These are phyloP conservation scores for Lepidotrigona ventralis DNA, from an alignment of 1,140 invertebrate genomes.

Conservation along the genomic window DNA sequence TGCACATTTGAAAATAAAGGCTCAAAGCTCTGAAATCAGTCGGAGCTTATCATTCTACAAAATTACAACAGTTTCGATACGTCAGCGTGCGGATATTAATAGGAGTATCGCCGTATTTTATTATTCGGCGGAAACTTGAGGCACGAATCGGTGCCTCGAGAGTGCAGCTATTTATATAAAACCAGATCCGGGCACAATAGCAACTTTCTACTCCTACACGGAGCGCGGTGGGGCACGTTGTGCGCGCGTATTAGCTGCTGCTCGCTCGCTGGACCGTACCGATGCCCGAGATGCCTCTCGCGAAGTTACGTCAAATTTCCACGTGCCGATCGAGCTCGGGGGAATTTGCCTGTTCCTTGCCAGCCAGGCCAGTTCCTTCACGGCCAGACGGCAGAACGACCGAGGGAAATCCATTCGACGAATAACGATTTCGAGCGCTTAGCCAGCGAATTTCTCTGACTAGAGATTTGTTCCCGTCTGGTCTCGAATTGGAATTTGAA, in stretches of 20 bases:
- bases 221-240: conserved; percentile 56
- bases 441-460: not conserved
- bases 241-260: conserved; percentile 25
- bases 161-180: conserved; percentile 73
- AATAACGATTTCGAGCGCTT: not conserved
- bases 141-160: conserved; percentile 33
- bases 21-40: too few relatives aligned
- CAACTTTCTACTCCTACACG: conserved; percentile 75
- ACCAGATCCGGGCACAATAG: conserved; percentile 73
- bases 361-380: too few relatives aligned
- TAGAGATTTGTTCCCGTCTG: accelerated
- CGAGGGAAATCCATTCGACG: not conserved
- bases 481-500: not conserved
- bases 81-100: too few relatives aligned
- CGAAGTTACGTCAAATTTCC: not conserved
- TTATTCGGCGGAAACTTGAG: conserved; percentile 56
- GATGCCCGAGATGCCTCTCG: conserved; percentile 19
- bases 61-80: too few relatives aligned
- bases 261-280: conserved; percentile 31
- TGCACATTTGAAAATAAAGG: too few relatives aligned
- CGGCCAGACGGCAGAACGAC: not conserved
- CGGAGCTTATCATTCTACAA: too few relatives aligned
- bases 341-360: not conserved
- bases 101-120: conserved; percentile 30
- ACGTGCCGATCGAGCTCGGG: not conserved